Evolutionary conservation across 2,797 vertebrate genomes (phyloP).

Genomic region (Tapera naevia): DNA sequence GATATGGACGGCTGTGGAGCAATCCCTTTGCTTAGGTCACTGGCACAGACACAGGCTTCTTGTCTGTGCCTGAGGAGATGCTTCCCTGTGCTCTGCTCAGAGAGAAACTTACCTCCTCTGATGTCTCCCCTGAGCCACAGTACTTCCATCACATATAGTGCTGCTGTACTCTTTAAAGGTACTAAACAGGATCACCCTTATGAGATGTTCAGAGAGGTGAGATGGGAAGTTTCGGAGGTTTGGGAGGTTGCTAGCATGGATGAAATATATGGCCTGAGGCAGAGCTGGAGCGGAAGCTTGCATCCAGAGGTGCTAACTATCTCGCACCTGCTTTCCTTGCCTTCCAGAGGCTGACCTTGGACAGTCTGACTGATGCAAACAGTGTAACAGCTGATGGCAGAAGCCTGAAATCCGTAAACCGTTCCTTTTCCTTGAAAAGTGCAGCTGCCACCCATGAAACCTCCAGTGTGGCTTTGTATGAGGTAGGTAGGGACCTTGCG

Average conservation of each 20-base stretch:
- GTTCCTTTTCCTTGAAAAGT: constrained; percentile 84
- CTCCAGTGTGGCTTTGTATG: constrained; percentile 87
- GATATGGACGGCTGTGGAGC: not conserved
- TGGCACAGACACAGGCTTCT: not conserved
- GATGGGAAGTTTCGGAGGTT: not conserved
- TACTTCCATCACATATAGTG: not conserved
- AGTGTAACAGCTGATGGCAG: not conserved
- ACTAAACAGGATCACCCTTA: not conserved
- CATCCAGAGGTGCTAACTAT: not conserved
- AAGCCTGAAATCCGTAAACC: constrained; percentile 74
- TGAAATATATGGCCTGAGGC: not conserved
- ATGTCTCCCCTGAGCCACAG: fast-evolving
- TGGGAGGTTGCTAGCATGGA: not conserved
- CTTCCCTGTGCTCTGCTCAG: not conserved
- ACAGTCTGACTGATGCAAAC: constrained; percentile 83
- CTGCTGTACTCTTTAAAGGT: not conserved
- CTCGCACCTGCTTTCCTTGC: not conserved
- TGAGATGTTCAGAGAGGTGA: not conserved
- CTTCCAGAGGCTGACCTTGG: constrained; percentile 87
- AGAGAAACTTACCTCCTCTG: not conserved
- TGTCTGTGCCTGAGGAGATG: not conserved
- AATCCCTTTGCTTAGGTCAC: not conserved
- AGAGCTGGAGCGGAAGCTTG: not conserved
- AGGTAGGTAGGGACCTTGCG: constrained; percentile 72
- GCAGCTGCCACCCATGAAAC: constrained; percentile 82